Conservation (phyloP, 1,140 invertebrate genomes). For the Hydropsyche tenuis region DNA sequence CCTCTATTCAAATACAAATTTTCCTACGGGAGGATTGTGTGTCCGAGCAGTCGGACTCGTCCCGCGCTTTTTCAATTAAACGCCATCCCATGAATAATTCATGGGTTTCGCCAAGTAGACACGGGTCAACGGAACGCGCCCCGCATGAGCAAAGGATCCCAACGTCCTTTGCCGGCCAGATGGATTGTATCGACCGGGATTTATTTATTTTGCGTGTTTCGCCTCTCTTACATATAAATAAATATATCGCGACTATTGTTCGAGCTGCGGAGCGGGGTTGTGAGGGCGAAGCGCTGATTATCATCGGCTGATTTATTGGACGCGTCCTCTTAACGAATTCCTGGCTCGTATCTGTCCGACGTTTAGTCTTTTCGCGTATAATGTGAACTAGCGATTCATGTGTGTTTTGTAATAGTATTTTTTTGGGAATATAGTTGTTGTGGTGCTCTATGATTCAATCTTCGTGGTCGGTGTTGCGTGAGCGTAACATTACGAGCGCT, state of each 20-base stretch:
- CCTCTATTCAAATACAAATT: slow-evolving; percentile 32
- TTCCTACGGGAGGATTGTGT: neutral
- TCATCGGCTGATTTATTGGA: slow-evolving; percentile 1
- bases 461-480: too few relatives aligned
- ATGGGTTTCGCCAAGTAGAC: slow-evolving; percentile 16
- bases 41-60: neutral
- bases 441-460: too few relatives aligned
- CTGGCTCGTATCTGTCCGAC: neutral
- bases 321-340: neutral
- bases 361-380: too few relatives aligned
- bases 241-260: slow-evolving; percentile 10
- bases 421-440: too few relatives aligned
- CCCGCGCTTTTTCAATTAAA: slow-evolving; percentile 34
- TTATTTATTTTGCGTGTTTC: slow-evolving; percentile 1
- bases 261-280: neutral
- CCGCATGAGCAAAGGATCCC: slow-evolving; percentile 22
- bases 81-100: slow-evolving; percentile 30
- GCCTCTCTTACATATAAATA: too few relatives aligned
- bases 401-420: too few relatives aligned
- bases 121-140: slow-evolving; percentile 37
- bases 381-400: too few relatives aligned
- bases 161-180: neutral
- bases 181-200: slow-evolving; percentile 15
- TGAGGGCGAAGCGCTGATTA: neutral
- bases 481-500: too few relatives aligned